These are phyloP conservation scores for Riparia riparia DNA, from an alignment of 2,113 vertebrate species.

Conservation along the genomic window DNA sequence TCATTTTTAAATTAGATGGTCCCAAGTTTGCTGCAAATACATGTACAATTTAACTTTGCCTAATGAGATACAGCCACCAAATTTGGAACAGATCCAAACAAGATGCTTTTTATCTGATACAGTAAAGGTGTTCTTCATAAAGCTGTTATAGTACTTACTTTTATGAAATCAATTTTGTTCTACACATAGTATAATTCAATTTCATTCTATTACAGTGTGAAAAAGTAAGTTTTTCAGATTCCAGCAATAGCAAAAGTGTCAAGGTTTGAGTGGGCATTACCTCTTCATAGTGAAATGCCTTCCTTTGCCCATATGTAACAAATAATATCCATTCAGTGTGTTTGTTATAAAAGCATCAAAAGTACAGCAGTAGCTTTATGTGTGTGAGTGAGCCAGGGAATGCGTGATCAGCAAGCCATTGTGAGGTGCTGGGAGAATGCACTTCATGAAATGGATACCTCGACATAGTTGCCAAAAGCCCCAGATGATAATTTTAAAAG, in stretches of 20 bases:
- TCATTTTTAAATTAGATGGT: not conserved
- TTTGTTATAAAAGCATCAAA: not conserved
- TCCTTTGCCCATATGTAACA: not conserved
- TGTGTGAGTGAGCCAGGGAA: conserved; percentile 15
- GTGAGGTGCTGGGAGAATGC: not conserved
- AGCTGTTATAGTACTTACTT: not conserved
- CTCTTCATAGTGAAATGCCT: not conserved
- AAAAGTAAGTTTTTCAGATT: not conserved
- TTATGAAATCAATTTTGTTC: not conserved
- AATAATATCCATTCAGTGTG: not conserved
- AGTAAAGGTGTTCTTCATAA: not conserved
- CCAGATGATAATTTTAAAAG: conserved; percentile 35
- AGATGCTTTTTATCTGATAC: not conserved
- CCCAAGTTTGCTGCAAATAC: not conserved
- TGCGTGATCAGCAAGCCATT: not conserved
- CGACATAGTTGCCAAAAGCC: not conserved
- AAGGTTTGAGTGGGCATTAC: not conserved
- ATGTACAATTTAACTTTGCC: not conserved
- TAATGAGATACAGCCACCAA: not conserved
- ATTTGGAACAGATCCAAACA: not conserved
- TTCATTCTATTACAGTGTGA: not conserved
- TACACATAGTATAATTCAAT: not conserved
- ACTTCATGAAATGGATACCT: conserved; percentile 36
- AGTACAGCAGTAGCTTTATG: not conserved
- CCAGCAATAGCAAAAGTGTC: fast-evolving